A percentile compares a stretch with the other conserved stretches of the same genome.
phyloP scores from a whole-genome alignment of 2,888 invertebrate species.

The Eucriotettix oculatus region DNA sequence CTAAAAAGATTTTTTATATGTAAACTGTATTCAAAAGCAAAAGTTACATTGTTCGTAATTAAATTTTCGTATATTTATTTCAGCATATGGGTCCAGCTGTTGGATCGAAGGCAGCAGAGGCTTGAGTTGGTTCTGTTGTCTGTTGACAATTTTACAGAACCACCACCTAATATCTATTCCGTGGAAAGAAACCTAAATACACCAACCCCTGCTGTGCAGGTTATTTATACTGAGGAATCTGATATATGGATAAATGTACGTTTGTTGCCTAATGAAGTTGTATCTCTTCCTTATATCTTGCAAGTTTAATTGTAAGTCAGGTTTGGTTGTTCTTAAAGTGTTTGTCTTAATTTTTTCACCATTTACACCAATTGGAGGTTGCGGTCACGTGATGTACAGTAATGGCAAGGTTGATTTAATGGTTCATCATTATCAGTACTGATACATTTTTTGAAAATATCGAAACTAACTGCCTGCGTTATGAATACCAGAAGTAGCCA shows the following conservation, averaged over 20 bases:
- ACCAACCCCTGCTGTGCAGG: constrained; percentile 35
- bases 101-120: constrained; percentile 73
- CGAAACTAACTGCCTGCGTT: too few species aligned
- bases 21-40: neutral
- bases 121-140: constrained; percentile 73
- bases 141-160: constrained; percentile 53
- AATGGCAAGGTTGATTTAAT: too few species aligned
- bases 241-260: constrained; percentile 83
- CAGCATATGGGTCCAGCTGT: constrained; percentile 83
- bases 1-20: neutral
- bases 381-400: too few species aligned
- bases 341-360: too few species aligned
- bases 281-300: too few species aligned
- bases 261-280: constrained; percentile 2
- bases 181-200: constrained; percentile 24
- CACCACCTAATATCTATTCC: constrained; percentile 34
- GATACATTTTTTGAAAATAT: too few species aligned
- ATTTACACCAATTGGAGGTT: too few species aligned
- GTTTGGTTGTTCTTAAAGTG: too few species aligned
- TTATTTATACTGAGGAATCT: constrained; percentile 44
- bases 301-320: too few species aligned
- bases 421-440: too few species aligned
- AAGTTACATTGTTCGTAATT: neutral
- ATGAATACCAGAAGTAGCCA: too few species aligned
- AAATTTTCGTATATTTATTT: constrained; percentile 13